Base-by-base conservation (phyloP, 1,140 invertebrate genomes). In the Heliconius hermathena region DNA sequence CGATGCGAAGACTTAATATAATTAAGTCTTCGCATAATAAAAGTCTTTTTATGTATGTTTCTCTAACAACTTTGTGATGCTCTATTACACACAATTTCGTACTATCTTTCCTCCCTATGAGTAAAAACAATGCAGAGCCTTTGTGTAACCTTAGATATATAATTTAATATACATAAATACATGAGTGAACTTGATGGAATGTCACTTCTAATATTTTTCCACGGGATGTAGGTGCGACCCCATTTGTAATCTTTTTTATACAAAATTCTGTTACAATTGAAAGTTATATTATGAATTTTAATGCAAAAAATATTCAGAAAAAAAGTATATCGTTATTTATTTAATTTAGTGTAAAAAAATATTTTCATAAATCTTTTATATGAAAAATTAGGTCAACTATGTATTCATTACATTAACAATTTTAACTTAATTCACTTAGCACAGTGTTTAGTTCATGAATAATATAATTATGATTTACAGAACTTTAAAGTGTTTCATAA, bases 11-110 rank as follows among this genome's bases (percentile, higher is more conserved):
- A n/a, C 54, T 57, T 22, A 8, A 57, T n/a, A 33, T 38, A 71
- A 38, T 20, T n/a, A n/a, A n/a, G n/a, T n/a, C n/a, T 29, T 20
- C 8, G 11, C 18, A 57, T 22, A 71, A 74, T 60, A 66, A 83
- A 81, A 82, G 57, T 60, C 72, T 80, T 66, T 77, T 49, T 81
- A 76, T 80, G 73, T 81, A 79, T 71, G 77, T 81, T 83, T 81
- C 80, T 79, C 80, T 84, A 83, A 85, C 81, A 81, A 79, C 77
- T 85, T 84, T 82, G 80, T 77, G 78, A 82, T 77, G 83, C 78
- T 82, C 84, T 82, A 85, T 88, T 87, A 88, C 87, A 76, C 85
- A 78, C 77, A 85, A 82, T 84, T 87, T 84, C 78, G 80, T 87
- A 87, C 81, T 80, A 81, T 82, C 81, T 86, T 84, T 82, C 85